Evolutionary conservation across 2,888 invertebrate genomes (phyloP), one percentile per base, ranked within the genome.

Genomic region (Nymphalis urticae): DNA sequence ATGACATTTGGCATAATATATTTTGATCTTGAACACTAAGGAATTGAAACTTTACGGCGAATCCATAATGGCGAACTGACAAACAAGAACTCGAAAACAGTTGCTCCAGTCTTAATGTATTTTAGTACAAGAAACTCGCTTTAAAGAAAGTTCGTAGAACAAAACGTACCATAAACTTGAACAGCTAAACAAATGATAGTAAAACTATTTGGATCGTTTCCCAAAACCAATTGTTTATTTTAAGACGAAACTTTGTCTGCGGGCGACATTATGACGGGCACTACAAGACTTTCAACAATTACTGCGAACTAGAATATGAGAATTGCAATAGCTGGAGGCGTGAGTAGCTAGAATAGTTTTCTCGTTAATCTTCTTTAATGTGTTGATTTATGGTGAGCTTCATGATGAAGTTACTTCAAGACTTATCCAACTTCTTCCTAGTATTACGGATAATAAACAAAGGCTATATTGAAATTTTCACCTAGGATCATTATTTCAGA

Each of bases 291-390:
- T 90, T 90, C 59, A 76, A 75, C 7, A 89, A 83, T 50, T 90
- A 87, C 59, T 90, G 90, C 24, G 83, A 85, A 71, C 78, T 90
- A 82, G 89, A 90, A 73, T 89, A 82, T 50, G 90, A 88, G 48
- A 90, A 90, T 68, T 90, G 90, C 62, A 89, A 90, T 62, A 80
- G 86, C 65, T 90, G 90, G 90, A 81, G 88, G 79, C 76, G 90
- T 90, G 72, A 84, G 88, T 80, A 58, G 24, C 19, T 21, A 19
- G 56, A 32, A 42, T n/a, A 51, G 56, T 53, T 68, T 61, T 56
- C 61, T 56, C 53, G 60, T 68, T 63, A 56, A 51, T 54, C 54
- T 60, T 19, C 48, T 24, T 63, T 51, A 24, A 56, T 17, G 54
- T 56, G 54, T 56, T 56, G 54, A 56, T 56, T 56, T 32, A 56